Conservation (phyloP, 53 echinoderm and acorn worm genomes). For the Pentamera pediparva region DNA sequence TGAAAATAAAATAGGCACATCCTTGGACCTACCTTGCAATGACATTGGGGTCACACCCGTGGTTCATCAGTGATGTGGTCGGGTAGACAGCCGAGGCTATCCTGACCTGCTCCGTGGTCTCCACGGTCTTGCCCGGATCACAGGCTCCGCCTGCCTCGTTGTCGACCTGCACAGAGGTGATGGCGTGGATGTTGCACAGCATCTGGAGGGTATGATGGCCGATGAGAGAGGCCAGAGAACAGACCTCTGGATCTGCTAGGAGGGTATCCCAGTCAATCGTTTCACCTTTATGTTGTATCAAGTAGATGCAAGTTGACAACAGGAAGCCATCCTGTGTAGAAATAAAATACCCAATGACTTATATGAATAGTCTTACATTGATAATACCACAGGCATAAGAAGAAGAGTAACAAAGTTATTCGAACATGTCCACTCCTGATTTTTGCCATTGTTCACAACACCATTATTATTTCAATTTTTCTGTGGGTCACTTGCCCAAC, state of each 20-base stretch:
- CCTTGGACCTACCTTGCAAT: conserved; percentile 60
- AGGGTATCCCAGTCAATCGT: conserved; percentile 15
- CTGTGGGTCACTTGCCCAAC: too few species aligned
- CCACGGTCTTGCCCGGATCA: conserved; percentile 21
- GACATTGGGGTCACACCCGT: conserved; percentile 82
- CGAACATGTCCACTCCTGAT: too few species aligned
- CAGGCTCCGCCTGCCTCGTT: not conserved
- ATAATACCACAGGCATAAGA: too few species aligned
- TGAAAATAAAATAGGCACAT: not conserved
- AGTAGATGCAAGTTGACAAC: not conserved
- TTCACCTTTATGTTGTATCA: not conserved
- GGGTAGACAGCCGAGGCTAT: conserved; percentile 84
- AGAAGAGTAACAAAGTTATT: too few species aligned
- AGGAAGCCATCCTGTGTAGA: not conserved
- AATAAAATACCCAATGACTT: not conserved
- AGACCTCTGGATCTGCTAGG: conserved; percentile 7
- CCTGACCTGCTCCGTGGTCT: conserved; percentile 59
- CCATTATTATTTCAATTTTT: too few species aligned
- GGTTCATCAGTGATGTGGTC: conserved; percentile 80
- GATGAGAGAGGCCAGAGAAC: conserved; percentile 12
- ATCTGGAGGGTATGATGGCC: conserved; percentile 66
- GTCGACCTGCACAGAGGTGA: conserved; percentile 56
- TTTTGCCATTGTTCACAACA: too few species aligned
- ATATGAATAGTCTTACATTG: not conserved
- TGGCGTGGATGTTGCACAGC: conserved; percentile 81